Evolutionary conservation across 2,888 invertebrate genomes (phyloP), one percentile per base, ranked within the genome.

Genomic region (Aproaerema taeniolella): DNA sequence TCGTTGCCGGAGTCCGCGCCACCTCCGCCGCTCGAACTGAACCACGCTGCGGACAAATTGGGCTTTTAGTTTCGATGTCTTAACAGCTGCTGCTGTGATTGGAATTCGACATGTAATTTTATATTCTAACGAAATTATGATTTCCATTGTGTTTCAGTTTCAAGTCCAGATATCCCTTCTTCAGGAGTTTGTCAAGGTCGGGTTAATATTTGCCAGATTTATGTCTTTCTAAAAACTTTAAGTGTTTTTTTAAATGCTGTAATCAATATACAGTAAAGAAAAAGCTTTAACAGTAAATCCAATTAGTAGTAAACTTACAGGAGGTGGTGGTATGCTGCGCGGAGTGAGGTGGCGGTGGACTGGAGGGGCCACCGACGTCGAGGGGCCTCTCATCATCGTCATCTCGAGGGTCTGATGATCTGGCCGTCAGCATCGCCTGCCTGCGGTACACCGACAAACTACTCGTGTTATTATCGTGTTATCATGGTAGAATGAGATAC

Each of bases 311-410:
- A n/a, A n/a, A n/a, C n/a, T n/a, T n/a, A n/a, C n/a, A n/a, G n/a
- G n/a, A 81, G 59, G 71, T 78, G 44, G 68, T 58, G 52, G 68
- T 69, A 58, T 78, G 69, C 39, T 70, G 74, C 39, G 76, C 67
- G 13, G 76, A 74, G 44, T 89, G 79, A 6, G 93, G 90, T 31
- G 93, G 89, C 7, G 94, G 94, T 54, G 93, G 93, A 61, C 95
- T 95, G 37, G 95, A 91, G 17, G 94, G 95, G 0, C 95, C 95
- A 0, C 96, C 96, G 14, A 96, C 96, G 75, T 96, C 96, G 64
- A 96, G 81, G 15, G 93, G 88, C 61, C 93, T 91, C 73, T 96
- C 96, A 45, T 95, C 95, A 55, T 96, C 95, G 49, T 94, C 94
- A 56, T 90, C 88, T 51, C 90, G 76, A 67, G 89, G 55, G 82